Conservation (phyloP, 2,797 vertebrate genomes). For the Mycteria americana region DNA sequence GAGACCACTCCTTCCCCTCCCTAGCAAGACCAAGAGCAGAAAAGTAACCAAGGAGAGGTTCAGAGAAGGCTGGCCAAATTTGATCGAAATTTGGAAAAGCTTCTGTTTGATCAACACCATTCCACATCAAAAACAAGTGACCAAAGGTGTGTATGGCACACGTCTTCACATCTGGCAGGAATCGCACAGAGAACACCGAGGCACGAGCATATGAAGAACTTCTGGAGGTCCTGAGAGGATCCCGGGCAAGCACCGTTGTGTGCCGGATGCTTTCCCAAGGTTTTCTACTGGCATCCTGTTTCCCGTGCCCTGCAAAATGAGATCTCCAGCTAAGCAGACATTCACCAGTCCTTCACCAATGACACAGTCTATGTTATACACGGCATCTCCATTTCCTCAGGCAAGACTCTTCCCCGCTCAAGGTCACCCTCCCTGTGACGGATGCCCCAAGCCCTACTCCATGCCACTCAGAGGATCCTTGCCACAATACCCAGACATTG, state of each 20-base stretch:
- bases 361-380: not conserved
- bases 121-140: accelerated
- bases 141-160: accelerated
- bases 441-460: not conserved
- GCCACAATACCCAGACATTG: no score
- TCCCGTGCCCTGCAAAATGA: accelerated
- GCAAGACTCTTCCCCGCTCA: not conserved
- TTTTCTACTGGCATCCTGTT: not conserved
- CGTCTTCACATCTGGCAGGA: not conserved
- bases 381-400: not conserved
- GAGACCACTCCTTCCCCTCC: no score
- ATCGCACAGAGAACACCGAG: not conserved
- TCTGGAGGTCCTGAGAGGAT: not conserved
- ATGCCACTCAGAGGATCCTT: accelerated
- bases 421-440: not conserved
- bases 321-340: not conserved
- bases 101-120: not conserved
- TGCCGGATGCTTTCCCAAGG: accelerated
- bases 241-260: accelerated
- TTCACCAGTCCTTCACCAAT: not conserved
- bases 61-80: not conserved
- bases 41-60: accelerated
- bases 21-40: not conserved
- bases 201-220: not conserved
- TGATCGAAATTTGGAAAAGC: not conserved